A percentile compares a stretch with the other conserved stretches of the same genome.
Conservation (phyloP, 2,888 invertebrate species). For the Nomada flava region DNA sequence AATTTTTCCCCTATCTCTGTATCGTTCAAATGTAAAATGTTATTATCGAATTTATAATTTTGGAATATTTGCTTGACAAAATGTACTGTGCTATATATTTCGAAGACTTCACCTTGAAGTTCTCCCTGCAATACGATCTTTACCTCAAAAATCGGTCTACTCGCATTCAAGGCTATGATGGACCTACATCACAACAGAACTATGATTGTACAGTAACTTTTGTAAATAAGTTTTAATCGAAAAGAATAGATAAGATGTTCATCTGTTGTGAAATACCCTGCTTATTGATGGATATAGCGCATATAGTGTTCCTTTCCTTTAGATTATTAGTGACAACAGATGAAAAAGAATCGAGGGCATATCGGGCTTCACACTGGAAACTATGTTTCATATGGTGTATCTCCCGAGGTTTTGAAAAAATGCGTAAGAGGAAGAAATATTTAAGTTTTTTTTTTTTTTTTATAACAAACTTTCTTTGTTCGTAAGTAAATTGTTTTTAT, state of each 20-base stretch:
- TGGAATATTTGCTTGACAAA: slow-evolving; percentile 64
- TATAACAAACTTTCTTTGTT: neutral
- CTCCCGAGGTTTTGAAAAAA: slow-evolving; percentile 43
- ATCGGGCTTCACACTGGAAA: slow-evolving; percentile 70
- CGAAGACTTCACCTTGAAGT: slow-evolving; percentile 50
- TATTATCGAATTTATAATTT: slow-evolving; percentile 52
- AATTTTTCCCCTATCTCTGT: slow-evolving; percentile 30
- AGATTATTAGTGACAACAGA: slow-evolving; percentile 68
- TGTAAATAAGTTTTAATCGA: slow-evolving; percentile 78
- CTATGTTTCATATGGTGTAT: slow-evolving; percentile 48
- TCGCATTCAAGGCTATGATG: slow-evolving; percentile 77
- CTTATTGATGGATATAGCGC: slow-evolving; percentile 79
- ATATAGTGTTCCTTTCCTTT: slow-evolving; percentile 79
- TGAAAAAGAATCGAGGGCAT: slow-evolving; percentile 61
- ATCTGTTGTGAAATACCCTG: slow-evolving; percentile 76
- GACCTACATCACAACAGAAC: slow-evolving; percentile 71
- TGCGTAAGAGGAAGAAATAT: neutral
- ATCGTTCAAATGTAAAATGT: slow-evolving; percentile 16
- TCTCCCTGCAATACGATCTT: slow-evolving; percentile 72
- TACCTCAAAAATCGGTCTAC: slow-evolving; percentile 72
- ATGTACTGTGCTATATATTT: slow-evolving; percentile 52
- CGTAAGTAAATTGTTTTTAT: neutral
- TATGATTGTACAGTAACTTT: slow-evolving; percentile 69
- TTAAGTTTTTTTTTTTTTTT: neutral
- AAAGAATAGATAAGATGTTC: slow-evolving; percentile 71